A percentile compares a stretch with the other conserved stretches of the same genome.
phyloP scores from a whole-genome alignment of 2,113 vertebrate species.

The Merops nubicus region DNA sequence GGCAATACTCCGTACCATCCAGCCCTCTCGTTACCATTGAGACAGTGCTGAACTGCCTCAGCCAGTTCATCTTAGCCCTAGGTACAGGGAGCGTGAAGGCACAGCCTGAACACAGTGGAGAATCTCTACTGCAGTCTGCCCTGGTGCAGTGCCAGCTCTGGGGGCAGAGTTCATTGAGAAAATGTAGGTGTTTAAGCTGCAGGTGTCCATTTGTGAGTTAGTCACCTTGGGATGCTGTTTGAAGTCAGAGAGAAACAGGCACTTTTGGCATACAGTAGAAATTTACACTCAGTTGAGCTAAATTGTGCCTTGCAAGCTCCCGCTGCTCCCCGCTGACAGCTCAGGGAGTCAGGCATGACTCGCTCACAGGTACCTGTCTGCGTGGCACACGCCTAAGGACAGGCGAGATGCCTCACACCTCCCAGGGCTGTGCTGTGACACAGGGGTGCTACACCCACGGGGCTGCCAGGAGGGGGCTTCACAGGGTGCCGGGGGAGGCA shows the following conservation, averaged over 20 bases:
- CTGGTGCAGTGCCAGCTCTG: background rate
- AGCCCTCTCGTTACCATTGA: background rate
- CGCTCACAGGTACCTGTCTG: background rate
- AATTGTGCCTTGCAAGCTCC: background rate
- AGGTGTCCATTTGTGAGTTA: background rate
- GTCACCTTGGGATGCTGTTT: background rate
- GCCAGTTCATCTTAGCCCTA: background rate
- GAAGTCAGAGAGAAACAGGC: background rate
- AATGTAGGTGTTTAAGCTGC: background rate
- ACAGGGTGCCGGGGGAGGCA: background rate
- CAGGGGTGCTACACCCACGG: background rate
- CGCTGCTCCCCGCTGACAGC: background rate
- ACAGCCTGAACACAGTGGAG: background rate
- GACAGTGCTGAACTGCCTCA: background rate
- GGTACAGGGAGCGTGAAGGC: background rate
- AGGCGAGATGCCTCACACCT: background rate
- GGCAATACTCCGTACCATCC: background rate
- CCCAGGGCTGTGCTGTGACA: background rate
- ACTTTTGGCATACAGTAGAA: background rate
- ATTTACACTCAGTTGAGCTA: constrained; percentile 28
- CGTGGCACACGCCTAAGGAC: fast-evolving
- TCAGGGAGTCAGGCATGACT: background rate
- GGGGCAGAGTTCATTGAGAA: background rate
- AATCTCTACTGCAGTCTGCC: background rate
- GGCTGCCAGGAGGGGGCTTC: background rate